Conservation (phyloP, 2,888 invertebrate genomes). For the Sericinus montela region DNA sequence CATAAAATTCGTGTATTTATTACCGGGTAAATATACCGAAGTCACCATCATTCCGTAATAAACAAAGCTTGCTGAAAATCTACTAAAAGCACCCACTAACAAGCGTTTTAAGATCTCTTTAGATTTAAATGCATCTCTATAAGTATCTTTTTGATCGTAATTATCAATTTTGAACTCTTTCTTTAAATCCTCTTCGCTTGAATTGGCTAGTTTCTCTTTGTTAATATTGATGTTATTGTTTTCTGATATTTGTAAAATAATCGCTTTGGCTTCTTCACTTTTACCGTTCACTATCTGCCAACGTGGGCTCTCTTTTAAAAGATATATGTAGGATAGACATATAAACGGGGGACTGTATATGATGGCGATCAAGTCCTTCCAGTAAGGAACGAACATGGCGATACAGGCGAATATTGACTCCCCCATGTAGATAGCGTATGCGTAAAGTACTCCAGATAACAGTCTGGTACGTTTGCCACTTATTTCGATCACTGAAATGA, state of each 20-base stretch:
- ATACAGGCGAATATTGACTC: conserved; percentile 51
- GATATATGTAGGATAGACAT: conserved; percentile 40
- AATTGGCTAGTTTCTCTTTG: conserved; percentile 37
- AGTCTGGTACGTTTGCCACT: conserved; percentile 42
- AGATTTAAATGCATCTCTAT: conserved; percentile 42
- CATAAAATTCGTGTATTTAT: conserved; percentile 58
- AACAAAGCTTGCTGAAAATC: conserved; percentile 55
- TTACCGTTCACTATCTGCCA: conserved; percentile 59
- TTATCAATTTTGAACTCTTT: conserved; percentile 45
- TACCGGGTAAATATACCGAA: conserved; percentile 57
- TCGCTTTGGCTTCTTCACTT: conserved; percentile 44
- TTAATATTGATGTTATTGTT: conserved; percentile 49
- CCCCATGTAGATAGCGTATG: conserved; percentile 53
- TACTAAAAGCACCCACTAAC: conserved; percentile 36
- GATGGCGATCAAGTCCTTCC: conserved; percentile 51
- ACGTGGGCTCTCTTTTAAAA: conserved; percentile 55
- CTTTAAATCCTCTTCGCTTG: conserved; percentile 41
- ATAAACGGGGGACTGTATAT: conserved; percentile 51
- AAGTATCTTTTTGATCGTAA: conserved; percentile 42
- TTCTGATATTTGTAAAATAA: conserved; percentile 41
- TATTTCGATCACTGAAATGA: conserved; percentile 51
- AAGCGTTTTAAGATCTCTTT: conserved; percentile 49
- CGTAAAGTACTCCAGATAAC: conserved; percentile 49
- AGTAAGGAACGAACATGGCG: conserved; percentile 53
- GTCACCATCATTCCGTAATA: conserved; percentile 62